Evolutionary conservation across 2,797 vertebrate genomes (phyloP).

Genomic region (Adelosebastes latens): DNA sequence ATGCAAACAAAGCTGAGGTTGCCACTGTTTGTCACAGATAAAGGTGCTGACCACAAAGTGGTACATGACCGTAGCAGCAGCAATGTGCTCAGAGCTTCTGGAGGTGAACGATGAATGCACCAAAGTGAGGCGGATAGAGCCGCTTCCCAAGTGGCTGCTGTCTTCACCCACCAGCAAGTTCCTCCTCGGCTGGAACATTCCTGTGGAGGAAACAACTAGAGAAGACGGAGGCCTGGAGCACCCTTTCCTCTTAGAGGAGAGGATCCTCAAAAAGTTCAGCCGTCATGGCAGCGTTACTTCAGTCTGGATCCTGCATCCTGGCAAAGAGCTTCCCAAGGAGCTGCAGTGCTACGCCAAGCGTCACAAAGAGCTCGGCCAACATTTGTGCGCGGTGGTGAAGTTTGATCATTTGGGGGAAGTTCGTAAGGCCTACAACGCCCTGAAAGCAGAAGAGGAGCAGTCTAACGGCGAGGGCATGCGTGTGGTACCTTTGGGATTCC

Average conservation of each 20-base stretch:
- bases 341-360: conserved; percentile 71
- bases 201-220: conserved; percentile 3
- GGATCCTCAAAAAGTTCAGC: conserved; percentile 75
- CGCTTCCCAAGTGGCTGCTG: conserved; percentile 81
- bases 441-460: conserved; percentile 60
- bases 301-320: conserved; percentile 83
- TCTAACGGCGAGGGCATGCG: conserved; percentile 60
- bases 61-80: conserved; percentile 80
- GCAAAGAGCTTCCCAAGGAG: conserved; percentile 81
- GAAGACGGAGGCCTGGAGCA: conserved; percentile 5
- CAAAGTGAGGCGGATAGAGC: conserved; percentile 81
- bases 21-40: conserved; percentile 74
- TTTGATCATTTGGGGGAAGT: conserved; percentile 82
- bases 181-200: conserved; percentile 83
- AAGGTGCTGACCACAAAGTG: conserved; percentile 85
- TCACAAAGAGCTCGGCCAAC: conserved; percentile 80
- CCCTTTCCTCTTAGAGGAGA: conserved; percentile 72
- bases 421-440: conserved; percentile 70
- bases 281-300: conserved; percentile 73
- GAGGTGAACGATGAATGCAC: conserved; percentile 86
- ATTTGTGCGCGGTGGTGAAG: conserved; percentile 82
- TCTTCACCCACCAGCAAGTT: conserved; percentile 81
- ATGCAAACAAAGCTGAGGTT: conserved; percentile 48
- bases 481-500: conserved; percentile 77
- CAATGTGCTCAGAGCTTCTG: conserved; percentile 78